phyloP scores from a whole-genome alignment of 2,888 invertebrate genomes.

The Rotaria sp. region DNA sequence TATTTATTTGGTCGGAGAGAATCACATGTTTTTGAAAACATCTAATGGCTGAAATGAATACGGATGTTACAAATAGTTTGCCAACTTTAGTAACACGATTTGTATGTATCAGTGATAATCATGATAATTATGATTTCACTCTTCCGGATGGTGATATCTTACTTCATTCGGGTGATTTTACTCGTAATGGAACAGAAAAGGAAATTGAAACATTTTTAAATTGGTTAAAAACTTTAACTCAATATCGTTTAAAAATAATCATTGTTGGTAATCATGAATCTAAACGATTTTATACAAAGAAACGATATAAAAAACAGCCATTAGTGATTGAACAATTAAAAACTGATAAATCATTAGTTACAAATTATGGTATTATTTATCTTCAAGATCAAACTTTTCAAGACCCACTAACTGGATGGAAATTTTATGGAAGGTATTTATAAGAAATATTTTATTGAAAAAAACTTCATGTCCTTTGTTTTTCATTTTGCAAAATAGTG shows the following conservation, averaged over 20 bases:
- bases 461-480: neutral
- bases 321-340: neutral
- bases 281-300: neutral
- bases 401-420: neutral
- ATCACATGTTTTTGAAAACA: no score
- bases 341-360: neutral
- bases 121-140: neutral
- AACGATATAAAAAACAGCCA: neutral
- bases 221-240: slow-evolving; percentile 8
- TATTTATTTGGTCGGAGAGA: no score
- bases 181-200: neutral
- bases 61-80: neutral
- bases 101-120: slow-evolving; percentile 29
- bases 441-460: neutral
- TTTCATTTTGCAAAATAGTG: neutral
- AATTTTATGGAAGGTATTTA: neutral
- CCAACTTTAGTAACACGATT: neutral
- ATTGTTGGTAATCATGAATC: slow-evolving; percentile 29
- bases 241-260: slow-evolving; percentile 13
- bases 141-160: neutral
- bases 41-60: neutral
- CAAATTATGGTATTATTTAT: neutral
- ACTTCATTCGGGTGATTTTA: slow-evolving; percentile 8
- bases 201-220: slow-evolving; percentile 16
- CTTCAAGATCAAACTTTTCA: neutral